Conservation (phyloP, 2,888 invertebrate species). For the Gryllus longicercus region DNA sequence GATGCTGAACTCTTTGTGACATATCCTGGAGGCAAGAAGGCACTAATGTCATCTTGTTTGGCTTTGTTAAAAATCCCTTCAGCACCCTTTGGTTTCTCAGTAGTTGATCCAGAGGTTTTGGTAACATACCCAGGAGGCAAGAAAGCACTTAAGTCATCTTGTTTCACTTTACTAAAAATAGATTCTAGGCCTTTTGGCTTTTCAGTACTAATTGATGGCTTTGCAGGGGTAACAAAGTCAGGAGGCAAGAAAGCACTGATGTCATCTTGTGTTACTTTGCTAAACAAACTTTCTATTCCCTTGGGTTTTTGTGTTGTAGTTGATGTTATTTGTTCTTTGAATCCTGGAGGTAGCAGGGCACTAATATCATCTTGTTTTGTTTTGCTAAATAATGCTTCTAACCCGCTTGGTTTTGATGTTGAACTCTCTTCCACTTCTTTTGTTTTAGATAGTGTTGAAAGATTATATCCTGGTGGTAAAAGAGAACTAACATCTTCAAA, state of each 20-base stretch:
- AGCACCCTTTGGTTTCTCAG: slow-evolving; percentile 30
- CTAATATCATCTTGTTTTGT: slow-evolving; percentile 51
- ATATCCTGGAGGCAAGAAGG: slow-evolving; percentile 61
- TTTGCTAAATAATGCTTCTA: slow-evolving; percentile 44
- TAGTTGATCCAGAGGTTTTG: background rate
- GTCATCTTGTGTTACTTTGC: slow-evolving; percentile 37
- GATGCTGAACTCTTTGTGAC: slow-evolving; percentile 27
- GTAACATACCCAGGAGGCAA: slow-evolving; percentile 58
- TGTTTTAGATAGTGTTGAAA: slow-evolving; percentile 12
- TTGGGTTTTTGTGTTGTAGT: slow-evolving; percentile 12
- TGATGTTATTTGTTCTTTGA: slow-evolving; percentile 48
- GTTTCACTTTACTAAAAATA: slow-evolving; percentile 35
- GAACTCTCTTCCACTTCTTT: slow-evolving; percentile 24
- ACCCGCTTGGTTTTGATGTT: slow-evolving; percentile 31
- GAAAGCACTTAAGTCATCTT: slow-evolving; percentile 53
- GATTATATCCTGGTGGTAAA: slow-evolving; percentile 39
- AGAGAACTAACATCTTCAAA: slow-evolving; percentile 36
- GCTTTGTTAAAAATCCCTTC: slow-evolving; percentile 35
- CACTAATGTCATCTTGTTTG: slow-evolving; percentile 50
- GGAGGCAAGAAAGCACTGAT: slow-evolving; percentile 63
- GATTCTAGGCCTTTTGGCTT: slow-evolving; percentile 21
- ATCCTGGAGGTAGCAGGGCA: slow-evolving; percentile 61
- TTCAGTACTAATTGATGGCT: slow-evolving; percentile 20
- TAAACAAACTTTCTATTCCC: slow-evolving; percentile 27
- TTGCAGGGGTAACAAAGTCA: slow-evolving; percentile 45